Conservation (phyloP, 2,113 vertebrate genomes). For the Azemiops feae region DNA sequence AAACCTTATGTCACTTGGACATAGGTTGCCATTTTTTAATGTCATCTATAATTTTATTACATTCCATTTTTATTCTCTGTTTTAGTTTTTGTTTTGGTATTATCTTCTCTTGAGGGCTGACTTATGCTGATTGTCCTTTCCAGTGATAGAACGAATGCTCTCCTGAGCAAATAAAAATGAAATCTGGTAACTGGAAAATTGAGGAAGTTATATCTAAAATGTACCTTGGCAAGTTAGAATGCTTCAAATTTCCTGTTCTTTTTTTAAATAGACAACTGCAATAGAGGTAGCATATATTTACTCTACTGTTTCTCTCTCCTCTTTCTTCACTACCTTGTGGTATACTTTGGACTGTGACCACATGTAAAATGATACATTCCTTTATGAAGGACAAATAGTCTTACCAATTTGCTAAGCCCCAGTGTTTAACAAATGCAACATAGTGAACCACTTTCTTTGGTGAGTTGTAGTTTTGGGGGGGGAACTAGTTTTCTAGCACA, state of each 20-base stretch:
- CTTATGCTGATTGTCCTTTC: slow-evolving; percentile 67
- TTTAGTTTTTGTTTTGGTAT: slow-evolving; percentile 56
- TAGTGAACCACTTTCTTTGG: not conserved
- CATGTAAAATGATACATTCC: slow-evolving; percentile 49
- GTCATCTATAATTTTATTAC: slow-evolving; percentile 12
- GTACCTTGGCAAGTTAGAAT: slow-evolving; percentile 60
- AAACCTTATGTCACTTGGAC: slow-evolving; percentile 47
- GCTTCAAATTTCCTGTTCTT: slow-evolving; percentile 39
- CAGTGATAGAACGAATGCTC: slow-evolving; percentile 57
- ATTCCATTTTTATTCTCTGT: slow-evolving; percentile 32
- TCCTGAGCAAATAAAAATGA: slow-evolving; percentile 68
- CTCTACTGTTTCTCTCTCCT: slow-evolving; percentile 16
- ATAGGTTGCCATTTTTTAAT: slow-evolving; percentile 25
- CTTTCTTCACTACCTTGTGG: slow-evolving; percentile 5
- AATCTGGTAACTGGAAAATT: slow-evolving; percentile 61
- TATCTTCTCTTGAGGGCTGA: slow-evolving; percentile 59
- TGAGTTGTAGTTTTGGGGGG: not conserved
- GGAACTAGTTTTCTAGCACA: not conserved
- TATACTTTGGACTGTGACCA: slow-evolving; percentile 22
- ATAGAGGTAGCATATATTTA: slow-evolving; percentile 40
- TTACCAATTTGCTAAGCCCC: slow-evolving; percentile 13
- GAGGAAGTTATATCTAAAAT: slow-evolving; percentile 57
- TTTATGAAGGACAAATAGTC: slow-evolving; percentile 37
- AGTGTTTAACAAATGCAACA: slow-evolving; percentile 27
- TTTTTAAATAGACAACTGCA: slow-evolving; percentile 32